A percentile compares a stretch with the other conserved stretches of the same genome.
Conservation (phyloP, 2,888 invertebrate genomes). For the Eupithecia exiguata region DNA sequence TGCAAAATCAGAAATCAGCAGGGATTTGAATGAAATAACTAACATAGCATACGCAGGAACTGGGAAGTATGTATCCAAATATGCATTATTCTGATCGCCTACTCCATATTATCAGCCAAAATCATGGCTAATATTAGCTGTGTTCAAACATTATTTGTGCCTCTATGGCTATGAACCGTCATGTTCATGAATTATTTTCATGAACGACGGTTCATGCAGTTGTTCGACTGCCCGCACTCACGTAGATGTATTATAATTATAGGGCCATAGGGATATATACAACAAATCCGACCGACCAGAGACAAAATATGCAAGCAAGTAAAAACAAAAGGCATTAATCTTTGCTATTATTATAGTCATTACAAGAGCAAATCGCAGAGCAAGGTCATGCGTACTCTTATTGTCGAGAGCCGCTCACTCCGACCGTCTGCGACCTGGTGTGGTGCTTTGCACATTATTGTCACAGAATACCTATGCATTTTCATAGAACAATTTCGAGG, state of each 20-base stretch:
- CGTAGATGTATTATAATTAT: background rate
- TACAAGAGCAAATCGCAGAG: background rate
- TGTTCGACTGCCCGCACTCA: background rate
- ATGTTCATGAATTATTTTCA: background rate
- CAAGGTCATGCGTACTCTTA: constrained; percentile 25
- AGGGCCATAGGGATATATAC: background rate
- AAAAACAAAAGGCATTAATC: background rate
- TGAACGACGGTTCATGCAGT: background rate
- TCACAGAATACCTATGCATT: constrained; percentile 7
- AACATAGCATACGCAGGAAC: background rate
- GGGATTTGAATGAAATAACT: background rate
- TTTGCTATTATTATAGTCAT: background rate
- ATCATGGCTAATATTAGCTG: background rate
- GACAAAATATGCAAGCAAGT: background rate
- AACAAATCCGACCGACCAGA: background rate
- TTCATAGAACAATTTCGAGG: background rate
- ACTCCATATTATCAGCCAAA: background rate
- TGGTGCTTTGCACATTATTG: background rate
- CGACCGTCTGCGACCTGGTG: constrained; percentile 6
- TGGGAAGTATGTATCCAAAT: background rate
- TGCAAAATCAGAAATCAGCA: background rate
- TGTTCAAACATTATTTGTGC: background rate
- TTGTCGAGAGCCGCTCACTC: constrained; percentile 26
- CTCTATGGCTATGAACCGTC: background rate
- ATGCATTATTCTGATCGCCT: background rate